These are phyloP conservation scores for Colossoma macropomum DNA, from an alignment of 2,113 vertebrate genomes.

Conservation along the genomic window DNA sequence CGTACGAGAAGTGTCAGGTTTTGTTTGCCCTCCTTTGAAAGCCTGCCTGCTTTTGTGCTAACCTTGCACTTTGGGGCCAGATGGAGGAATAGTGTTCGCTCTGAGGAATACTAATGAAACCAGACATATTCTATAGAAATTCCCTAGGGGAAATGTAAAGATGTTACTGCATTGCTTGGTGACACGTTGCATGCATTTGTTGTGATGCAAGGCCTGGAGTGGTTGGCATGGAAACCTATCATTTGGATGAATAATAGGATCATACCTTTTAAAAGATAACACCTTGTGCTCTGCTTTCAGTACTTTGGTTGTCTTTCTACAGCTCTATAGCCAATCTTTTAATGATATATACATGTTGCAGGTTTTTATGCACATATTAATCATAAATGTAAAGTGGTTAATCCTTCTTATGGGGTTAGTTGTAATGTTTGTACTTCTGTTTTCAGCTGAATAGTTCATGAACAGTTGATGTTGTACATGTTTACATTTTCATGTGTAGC, in stretches of 20 bases:
- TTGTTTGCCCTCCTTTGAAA: conserved; percentile 25
- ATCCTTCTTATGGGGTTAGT: no score
- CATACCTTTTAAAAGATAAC: background rate
- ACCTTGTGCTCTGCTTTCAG: background rate
- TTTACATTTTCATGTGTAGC: no score
- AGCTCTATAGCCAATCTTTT: background rate
- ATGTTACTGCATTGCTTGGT: background rate
- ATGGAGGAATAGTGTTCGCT: conserved; percentile 66
- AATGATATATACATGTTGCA: background rate
- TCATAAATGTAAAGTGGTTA: no score
- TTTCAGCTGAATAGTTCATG: no score
- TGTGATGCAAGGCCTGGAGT: background rate
- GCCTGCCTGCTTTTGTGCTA: conserved; percentile 63
- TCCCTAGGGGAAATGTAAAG: conserved; percentile 44
- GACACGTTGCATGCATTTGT: background rate
- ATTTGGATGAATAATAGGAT: background rate
- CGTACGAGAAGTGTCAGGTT: conserved; percentile 34
- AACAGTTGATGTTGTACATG: no score
- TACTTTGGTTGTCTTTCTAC: background rate
- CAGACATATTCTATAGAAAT: conserved; percentile 56
- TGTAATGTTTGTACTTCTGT: no score
- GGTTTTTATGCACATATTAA: no score
- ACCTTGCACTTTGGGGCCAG: conserved; percentile 72
- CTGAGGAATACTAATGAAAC: conserved; percentile 77
- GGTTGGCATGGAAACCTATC: background rate